Base-by-base conservation (phyloP, 2,113 vertebrate genomes). In the Lipophrys pholis region DNA sequence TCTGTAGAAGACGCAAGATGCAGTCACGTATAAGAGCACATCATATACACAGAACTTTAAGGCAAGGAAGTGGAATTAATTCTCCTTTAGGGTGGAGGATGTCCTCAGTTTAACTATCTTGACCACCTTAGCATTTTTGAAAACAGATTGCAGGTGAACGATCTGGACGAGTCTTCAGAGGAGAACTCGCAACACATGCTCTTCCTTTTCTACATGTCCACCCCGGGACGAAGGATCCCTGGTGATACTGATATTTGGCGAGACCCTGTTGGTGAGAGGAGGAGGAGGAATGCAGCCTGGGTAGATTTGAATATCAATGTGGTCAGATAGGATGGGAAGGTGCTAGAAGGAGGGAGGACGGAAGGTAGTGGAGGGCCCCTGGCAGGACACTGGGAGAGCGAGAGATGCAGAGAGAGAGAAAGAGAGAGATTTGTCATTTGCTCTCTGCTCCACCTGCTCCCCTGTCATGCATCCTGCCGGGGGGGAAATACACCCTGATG, bases 271-370 rank as follows among this genome's bases (percentile, higher is more conserved):
- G 3, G 49, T 10, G 5, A 70, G 79, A 69, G 63, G 76, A 69
- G 63, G 76, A 80, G 74, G 69, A 83, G 61, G 71, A 79, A 80
- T 55, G 52, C 84, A 80, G 81, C 63, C 52, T 54, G 80, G 72
- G 52, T 53, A 85, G 75, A 93, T 92, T 91, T 91, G 84, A 93
- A 92, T 94, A 92, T 92, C 90, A 91, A 87, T 92, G 88, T 84
- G 84, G 82, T 73, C 69, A 73, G 82, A 89, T 80, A 78, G 71
- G 79, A 83, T 81, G 81, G 74, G 82, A 77, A 82, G 80, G 78
- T 70, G 70, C 40, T 73, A 52, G 61, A 65, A 65, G 75, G 78
- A 61, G 55, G 71, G 71, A 82, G 80, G 82, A 62, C 56, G 64
- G 57, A 70, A 49, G 71, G 54, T 48, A 67, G 76, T 71, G 74